Evolutionary conservation across 2,888 invertebrate species (phyloP).

Genomic region (Perithous albicinctus): DNA sequence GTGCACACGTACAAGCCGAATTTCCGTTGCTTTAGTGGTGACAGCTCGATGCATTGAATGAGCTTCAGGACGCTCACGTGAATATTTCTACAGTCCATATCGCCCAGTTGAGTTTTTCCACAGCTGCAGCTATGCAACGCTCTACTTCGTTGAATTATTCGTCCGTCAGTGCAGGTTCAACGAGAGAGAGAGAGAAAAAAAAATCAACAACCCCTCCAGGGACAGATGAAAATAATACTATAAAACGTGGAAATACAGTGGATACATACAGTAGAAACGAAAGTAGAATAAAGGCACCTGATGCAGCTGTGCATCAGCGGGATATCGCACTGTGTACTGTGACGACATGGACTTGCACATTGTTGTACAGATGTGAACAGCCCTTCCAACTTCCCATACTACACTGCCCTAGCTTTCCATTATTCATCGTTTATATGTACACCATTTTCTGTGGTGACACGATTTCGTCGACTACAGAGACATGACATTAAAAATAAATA

Average conservation of each 20-base stretch:
- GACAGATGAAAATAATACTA: constrained; percentile 47
- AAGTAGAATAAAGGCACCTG: constrained; percentile 57
- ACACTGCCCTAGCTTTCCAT: constrained; percentile 41
- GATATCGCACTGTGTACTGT: constrained; percentile 33
- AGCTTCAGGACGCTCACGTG: background rate
- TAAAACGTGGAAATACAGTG: constrained; percentile 32
- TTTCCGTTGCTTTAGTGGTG: background rate
- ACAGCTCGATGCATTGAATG: background rate
- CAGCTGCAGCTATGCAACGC: constrained; percentile 16
- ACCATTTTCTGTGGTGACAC: constrained; percentile 12
- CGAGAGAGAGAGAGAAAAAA: constrained; percentile 34
- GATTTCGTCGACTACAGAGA: background rate
- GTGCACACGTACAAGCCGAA: background rate
- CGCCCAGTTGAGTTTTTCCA: constrained; percentile 7
- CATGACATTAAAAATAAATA: constrained; percentile 27
- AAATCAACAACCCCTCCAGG: constrained; percentile 38
- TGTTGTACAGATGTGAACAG: constrained; percentile 48
- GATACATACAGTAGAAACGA: constrained; percentile 29
- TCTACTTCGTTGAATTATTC: constrained; percentile 38
- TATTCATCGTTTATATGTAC: constrained; percentile 54
- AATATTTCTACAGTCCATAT: constrained; percentile 18
- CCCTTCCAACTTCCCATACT: constrained; percentile 32
- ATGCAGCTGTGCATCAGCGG: constrained; percentile 49
- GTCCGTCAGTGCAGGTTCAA: constrained; percentile 24
- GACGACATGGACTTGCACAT: constrained; percentile 56